These are phyloP conservation scores for Aphaenogaster floridana DNA, from an alignment of 1,140 invertebrate species.

Conservation along the genomic window DNA sequence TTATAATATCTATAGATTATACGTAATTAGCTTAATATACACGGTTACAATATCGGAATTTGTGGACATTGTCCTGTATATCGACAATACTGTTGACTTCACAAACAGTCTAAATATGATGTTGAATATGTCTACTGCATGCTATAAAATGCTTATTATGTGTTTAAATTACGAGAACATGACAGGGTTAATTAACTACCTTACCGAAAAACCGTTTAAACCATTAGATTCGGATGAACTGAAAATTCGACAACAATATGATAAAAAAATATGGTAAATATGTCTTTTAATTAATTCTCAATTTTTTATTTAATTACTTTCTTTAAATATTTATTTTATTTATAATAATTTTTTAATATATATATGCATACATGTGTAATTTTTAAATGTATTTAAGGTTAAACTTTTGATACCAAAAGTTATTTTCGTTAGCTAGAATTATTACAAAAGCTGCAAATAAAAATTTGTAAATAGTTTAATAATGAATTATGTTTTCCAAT, in stretches of 20 bases:
- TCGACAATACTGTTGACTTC: conserved; percentile 56
- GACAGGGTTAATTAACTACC: neutral
- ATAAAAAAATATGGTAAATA: conserved; percentile 65
- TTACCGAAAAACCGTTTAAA: conserved; percentile 42
- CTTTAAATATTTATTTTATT: neutral
- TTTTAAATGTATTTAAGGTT: neutral
- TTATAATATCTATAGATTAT: conserved; percentile 25
- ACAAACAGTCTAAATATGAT: conserved; percentile 71
- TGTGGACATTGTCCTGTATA: conserved; percentile 36
- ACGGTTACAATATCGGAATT: conserved; percentile 39
- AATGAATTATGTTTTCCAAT: neutral
- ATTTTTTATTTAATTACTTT: neutral
- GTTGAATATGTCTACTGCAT: conserved; percentile 44
- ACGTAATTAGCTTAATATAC: conserved; percentile 5
- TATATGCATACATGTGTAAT: neutral
- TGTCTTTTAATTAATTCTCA: neutral
- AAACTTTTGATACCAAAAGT: neutral
- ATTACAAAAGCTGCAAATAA: neutral
- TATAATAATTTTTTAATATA: neutral
- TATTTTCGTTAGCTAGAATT: neutral
- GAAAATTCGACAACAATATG: conserved; percentile 59
- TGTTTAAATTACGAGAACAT: conserved; percentile 50
- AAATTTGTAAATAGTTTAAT: neutral
- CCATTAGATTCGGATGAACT: conserved; percentile 55
- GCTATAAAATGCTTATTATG: conserved; percentile 63